Evolutionary conservation across 1,140 invertebrate species (phyloP).

Genomic region (Caerostris extrusa): DNA sequence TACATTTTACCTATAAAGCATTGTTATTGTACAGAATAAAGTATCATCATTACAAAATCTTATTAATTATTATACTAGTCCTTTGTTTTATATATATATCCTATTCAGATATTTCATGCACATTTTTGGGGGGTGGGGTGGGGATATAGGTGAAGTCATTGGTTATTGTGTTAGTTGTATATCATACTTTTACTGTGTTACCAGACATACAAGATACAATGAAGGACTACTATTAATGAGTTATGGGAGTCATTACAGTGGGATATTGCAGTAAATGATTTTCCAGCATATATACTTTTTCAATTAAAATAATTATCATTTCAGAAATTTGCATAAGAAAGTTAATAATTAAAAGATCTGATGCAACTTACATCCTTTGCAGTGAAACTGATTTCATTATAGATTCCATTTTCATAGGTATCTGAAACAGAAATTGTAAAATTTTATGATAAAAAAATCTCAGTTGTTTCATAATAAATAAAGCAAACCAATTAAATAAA

Average conservation of each 20-base stretch:
- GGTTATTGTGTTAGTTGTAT: no score
- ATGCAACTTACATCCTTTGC: slow-evolving; percentile 21
- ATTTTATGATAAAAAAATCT: not conserved
- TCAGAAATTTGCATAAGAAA: not conserved
- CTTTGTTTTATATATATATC: no score
- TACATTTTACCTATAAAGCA: no score
- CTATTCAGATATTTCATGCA: no score
- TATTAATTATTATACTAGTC: no score
- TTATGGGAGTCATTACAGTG: no score
- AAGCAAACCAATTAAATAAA: not conserved
- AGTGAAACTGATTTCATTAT: slow-evolving; percentile 13
- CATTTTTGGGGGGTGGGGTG: no score
- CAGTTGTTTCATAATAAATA: not conserved
- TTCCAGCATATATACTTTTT: not conserved
- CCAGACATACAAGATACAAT: not conserved
- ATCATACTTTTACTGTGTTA: not conserved
- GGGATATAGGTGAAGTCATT: no score
- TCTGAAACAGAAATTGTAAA: slow-evolving; percentile 38
- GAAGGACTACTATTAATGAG: no score
- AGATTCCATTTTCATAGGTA: slow-evolving; percentile 50
- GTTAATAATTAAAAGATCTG: not conserved
- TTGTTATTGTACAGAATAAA: no score
- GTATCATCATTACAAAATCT: no score
- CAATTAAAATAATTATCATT: not conserved
- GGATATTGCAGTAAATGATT: not conserved